These are phyloP conservation scores for Lasioglossum malachurum DNA, from an alignment of 2,888 invertebrate genomes.

Conservation along the genomic window DNA sequence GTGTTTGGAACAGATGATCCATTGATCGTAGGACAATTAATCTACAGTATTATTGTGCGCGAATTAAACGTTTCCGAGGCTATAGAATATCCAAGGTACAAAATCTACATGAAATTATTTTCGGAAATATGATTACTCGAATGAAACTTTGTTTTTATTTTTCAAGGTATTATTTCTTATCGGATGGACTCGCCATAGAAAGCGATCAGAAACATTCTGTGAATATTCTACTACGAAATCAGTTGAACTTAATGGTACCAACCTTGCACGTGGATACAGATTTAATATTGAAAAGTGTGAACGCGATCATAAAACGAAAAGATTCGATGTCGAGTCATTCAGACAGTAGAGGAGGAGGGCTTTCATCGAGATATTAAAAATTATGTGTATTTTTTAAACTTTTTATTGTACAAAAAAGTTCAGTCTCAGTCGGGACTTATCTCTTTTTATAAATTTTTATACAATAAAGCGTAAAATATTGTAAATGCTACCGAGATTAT, in stretches of 20 bases:
- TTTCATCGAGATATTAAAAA: slow-evolving; percentile 87
- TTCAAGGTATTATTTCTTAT: slow-evolving; percentile 77
- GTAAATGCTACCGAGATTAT: neutral
- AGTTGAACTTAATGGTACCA: slow-evolving; percentile 66
- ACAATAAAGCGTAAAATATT: slow-evolving; percentile 19
- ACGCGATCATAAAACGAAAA: slow-evolving; percentile 88
- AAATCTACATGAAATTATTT: neutral
- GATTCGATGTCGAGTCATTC: slow-evolving; percentile 89
- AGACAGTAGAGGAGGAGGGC: slow-evolving; percentile 90
- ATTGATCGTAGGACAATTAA: slow-evolving; percentile 85
- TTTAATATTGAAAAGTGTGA: slow-evolving; percentile 86
- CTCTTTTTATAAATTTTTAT: slow-evolving; percentile 24
- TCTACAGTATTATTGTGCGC: slow-evolving; percentile 85
- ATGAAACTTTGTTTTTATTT: slow-evolving; percentile 24
- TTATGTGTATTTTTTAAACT: slow-evolving; percentile 19
- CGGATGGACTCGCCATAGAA: slow-evolving; percentile 79
- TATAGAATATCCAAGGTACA: slow-evolving; percentile 86
- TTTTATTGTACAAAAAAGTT: slow-evolving; percentile 40
- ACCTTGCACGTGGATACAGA: slow-evolving; percentile 69
- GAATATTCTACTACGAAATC: slow-evolving; percentile 70
- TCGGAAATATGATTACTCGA: slow-evolving; percentile 22
- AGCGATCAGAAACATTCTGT: slow-evolving; percentile 74
- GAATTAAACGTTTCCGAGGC: slow-evolving; percentile 84
- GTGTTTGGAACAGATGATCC: slow-evolving; percentile 86
- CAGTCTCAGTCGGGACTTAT: slow-evolving; percentile 18